Base-by-base conservation (phyloP, 2,888 invertebrate genomes). In the Microdon myrmicae region DNA sequence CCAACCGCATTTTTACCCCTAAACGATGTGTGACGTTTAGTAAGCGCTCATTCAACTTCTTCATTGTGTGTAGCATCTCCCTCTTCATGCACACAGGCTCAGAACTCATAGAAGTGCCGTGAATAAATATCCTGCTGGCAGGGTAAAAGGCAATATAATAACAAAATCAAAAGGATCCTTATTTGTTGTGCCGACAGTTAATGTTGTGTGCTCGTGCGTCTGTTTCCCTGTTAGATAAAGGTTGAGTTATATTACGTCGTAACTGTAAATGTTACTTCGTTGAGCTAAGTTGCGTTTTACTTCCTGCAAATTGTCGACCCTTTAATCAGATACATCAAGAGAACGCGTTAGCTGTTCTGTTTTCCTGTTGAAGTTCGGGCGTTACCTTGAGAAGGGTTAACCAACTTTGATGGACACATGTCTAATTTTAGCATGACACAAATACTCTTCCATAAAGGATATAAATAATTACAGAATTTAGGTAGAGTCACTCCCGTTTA, bases 321-420 rank as follows among this genome's bases (percentile, higher is more conserved):
- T 51, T 41, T 25, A 7, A 26, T 17, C n/a, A 12, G 26, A 9
- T 26, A 22, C 17, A 26, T n/a, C 16, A 68, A 68, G 39, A n/a
- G 17, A 2, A 17, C n/a, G 7, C 13, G 6, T 43, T 44, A 13
- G 20, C n/a, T 4, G 0, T 70, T 25, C 73, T 79, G 77, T 43
- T 70, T 61, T 72, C 79, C 78, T 79, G 71, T 69, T 77, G 64
- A 61, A 73, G 76, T 77, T 78, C 79, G 79, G 79, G 79, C 79
- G 78, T 79, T 78, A 79, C 79, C 79, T 79, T 79, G 77, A 79
- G 79, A 79, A 79, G 79, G 79, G 78, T 78, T 78, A 79, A 77
- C 74, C 71, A 71, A 70, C 70, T n/a, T n/a, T 76, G 77, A 78
- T 77, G 75, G 78, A 79, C 76, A 77, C 75, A 76, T 78, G 79